phyloP scores from a whole-genome alignment of 2,888 invertebrate species.

The Ferrisia virgata region DNA sequence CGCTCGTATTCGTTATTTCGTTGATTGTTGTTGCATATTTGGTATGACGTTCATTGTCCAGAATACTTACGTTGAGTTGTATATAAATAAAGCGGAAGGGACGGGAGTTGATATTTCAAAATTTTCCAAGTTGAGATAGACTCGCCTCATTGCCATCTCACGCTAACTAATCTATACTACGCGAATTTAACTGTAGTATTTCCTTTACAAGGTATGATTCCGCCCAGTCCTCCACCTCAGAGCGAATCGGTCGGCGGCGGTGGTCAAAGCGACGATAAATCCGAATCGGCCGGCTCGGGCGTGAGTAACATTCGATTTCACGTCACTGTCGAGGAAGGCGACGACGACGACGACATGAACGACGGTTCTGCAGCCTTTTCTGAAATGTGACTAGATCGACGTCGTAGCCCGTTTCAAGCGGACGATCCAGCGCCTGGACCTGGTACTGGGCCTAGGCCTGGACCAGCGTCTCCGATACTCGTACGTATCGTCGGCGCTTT shows the following conservation, averaged over 20 bases:
- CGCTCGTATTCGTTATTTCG: too few relatives aligned
- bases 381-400: constrained; percentile 31
- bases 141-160: constrained; percentile 25
- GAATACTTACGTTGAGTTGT: too few relatives aligned
- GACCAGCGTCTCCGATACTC: background rate
- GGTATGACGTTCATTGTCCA: too few relatives aligned
- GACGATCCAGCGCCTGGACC: background rate
- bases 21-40: too few relatives aligned
- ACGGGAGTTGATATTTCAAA: background rate
- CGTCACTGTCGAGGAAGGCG: constrained; percentile 82
- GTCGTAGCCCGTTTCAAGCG: background rate
- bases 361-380: constrained; percentile 57
- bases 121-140: background rate
- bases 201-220: constrained; percentile 68
- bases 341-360: constrained; percentile 75
- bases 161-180: background rate
- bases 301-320: constrained; percentile 54
- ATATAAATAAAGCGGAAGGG: too few relatives aligned
- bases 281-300: constrained; percentile 45
- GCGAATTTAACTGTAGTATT: background rate
- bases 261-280: constrained; percentile 37
- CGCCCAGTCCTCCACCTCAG: constrained; percentile 74
- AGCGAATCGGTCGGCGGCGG: constrained; percentile 57
- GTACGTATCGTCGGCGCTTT: background rate
- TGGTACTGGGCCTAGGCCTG: too few relatives aligned